Percentiles rank a stretch among this genome's conserved stretches.
These are phyloP conservation scores for Hippoglossus stenolepis DNA, from an alignment of 2,113 vertebrate genomes.

Conservation along the genomic window DNA sequence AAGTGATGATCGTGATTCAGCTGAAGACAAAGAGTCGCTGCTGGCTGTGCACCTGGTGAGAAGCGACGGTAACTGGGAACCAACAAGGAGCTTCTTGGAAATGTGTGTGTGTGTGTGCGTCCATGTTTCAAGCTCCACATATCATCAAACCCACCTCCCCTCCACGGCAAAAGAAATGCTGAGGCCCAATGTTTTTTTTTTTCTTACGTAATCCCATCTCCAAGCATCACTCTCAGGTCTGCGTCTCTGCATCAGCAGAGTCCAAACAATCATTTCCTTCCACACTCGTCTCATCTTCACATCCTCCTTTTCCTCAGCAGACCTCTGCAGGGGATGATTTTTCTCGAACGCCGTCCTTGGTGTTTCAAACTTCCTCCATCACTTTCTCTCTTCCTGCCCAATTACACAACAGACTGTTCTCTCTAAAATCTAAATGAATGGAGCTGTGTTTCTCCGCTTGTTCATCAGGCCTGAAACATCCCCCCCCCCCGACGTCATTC, in stretches of 20 bases:
- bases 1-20: not conserved
- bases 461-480: not conserved
- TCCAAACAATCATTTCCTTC: constrained; percentile 10
- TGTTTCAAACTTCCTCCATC: not conserved
- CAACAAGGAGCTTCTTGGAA: not conserved
- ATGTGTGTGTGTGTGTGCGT: not conserved
- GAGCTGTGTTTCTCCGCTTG: not conserved
- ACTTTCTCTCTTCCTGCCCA: not conserved
- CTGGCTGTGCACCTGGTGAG: not conserved
- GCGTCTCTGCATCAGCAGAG: constrained; percentile 2
- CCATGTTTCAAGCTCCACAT: not conserved
- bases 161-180: not conserved
- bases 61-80: not conserved
- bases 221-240: constrained; percentile 8
- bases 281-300: not conserved
- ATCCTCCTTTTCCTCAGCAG: not conserved
- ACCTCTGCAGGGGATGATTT: not conserved
- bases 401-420: not conserved
- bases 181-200: not conserved
- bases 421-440: constrained; percentile 26
- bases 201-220: constrained; percentile 14
- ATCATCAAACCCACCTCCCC: not conserved
- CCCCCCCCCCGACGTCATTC: not conserved
- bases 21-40: not conserved
- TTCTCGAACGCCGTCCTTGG: not conserved